A percentile compares a stretch with the other conserved stretches of the same genome.
Conservation (phyloP, 2,113 vertebrate genomes). For the Callithrix jacchus region DNA sequence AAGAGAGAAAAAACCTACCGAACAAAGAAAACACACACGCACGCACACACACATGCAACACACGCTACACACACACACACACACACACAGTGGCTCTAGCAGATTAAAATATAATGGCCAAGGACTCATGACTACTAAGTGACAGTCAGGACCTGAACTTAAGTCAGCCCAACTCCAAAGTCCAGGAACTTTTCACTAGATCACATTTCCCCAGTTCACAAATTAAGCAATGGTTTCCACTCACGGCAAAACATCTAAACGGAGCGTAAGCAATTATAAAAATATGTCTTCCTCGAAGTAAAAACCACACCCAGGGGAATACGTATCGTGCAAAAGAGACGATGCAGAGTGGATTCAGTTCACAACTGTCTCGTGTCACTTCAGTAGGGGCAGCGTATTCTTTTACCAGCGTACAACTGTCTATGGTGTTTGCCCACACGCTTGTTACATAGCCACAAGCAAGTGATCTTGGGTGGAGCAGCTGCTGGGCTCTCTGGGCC, state of each 20-base stretch:
- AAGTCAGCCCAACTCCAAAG: too few relatives aligned
- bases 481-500: background rate
- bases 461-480: too few relatives aligned
- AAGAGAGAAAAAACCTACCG: background rate
- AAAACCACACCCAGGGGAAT: background rate
- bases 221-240: background rate
- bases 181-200: background rate
- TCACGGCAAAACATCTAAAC: background rate
- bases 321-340: fast-evolving
- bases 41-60: too few relatives aligned
- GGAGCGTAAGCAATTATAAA: background rate
- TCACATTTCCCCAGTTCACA: background rate
- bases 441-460: fast-evolving
- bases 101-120: background rate
- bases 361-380: fast-evolving
- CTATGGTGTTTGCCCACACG: too few relatives aligned
- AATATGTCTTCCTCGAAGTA: background rate
- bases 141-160: too few relatives aligned
- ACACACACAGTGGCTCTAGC: background rate
- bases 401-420: fast-evolving
- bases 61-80: too few relatives aligned
- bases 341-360: fast-evolving
- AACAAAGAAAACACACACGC: background rate
- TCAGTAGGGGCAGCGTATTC: background rate
- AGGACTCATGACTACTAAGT: background rate